phyloP scores from a whole-genome alignment of 2,888 invertebrate genomes.

The Callyntrura sp. region DNA sequence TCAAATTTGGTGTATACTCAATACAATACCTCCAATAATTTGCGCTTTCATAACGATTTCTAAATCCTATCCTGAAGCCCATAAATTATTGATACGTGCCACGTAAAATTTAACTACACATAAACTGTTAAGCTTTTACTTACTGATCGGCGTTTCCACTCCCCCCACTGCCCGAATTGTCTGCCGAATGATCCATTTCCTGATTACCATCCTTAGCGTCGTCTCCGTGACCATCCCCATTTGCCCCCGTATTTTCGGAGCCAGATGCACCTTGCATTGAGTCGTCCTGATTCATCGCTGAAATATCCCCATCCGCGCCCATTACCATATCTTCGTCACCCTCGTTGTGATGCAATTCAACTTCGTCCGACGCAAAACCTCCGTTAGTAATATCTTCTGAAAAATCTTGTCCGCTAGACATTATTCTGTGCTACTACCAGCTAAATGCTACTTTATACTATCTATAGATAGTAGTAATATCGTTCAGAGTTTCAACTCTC shows the following conservation, averaged over 20 bases:
- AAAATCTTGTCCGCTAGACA: conserved; percentile 82
- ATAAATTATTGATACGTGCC: not conserved
- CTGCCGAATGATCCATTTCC: conserved; percentile 89
- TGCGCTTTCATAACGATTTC: conserved; percentile 40
- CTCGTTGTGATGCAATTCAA: conserved; percentile 79
- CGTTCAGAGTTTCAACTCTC: not conserved
- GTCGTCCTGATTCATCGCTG: conserved; percentile 82
- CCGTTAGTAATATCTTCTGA: conserved; percentile 83
- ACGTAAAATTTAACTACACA: not conserved
- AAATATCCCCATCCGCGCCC: conserved; percentile 76
- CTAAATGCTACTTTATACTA: conserved; percentile 30
- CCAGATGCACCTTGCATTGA: conserved; percentile 80
- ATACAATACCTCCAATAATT: conserved; percentile 28
- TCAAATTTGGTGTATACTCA: conserved; percentile 15
- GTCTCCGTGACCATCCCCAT: conserved; percentile 75
- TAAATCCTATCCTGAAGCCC: conserved; percentile 63
- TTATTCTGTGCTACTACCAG: conserved; percentile 60
- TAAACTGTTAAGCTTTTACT: conserved; percentile 44
- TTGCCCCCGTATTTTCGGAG: conserved; percentile 70
- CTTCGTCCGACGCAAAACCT: conserved; percentile 81
- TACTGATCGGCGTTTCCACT: conserved; percentile 90
- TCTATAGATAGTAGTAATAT: conserved; percentile 32
- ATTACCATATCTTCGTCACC: conserved; percentile 82
- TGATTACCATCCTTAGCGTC: conserved; percentile 87
- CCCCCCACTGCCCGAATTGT: conserved; percentile 91